phyloP scores from a whole-genome alignment of 2,888 invertebrate species.

The Mechanitis messenoides region DNA sequence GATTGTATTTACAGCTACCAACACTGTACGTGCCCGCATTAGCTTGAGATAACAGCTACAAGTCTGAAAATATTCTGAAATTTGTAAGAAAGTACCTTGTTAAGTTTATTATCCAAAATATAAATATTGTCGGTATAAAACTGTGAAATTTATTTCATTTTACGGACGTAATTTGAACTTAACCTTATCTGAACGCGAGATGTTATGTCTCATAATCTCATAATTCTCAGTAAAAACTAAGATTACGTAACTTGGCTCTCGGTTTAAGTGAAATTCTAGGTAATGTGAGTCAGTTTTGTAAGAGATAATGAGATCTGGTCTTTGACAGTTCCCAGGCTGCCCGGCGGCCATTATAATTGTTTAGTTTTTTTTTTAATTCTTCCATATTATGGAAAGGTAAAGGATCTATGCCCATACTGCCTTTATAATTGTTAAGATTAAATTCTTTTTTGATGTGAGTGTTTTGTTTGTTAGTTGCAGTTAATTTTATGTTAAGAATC shows the following conservation, averaged over 20 bases:
- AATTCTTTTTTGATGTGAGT: conserved; percentile 7
- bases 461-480: too few relatives aligned
- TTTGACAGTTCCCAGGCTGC: conserved; percentile 29
- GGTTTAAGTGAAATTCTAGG: neutral
- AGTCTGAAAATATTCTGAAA: too few relatives aligned
- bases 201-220: conserved; percentile 19
- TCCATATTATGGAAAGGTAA: too few relatives aligned
- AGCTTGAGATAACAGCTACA: too few relatives aligned
- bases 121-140: too few relatives aligned
- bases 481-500: too few relatives aligned
- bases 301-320: conserved; percentile 26
- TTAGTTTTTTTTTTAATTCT: neutral
- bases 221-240: conserved; percentile 17
- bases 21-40: neutral
- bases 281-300: conserved; percentile 22
- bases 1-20: conserved; percentile 4
- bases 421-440: conserved; percentile 14
- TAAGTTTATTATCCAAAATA: too few relatives aligned
- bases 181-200: conserved; percentile 16
- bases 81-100: too few relatives aligned
- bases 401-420: neutral
- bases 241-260: conserved; percentile 13
- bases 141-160: too few relatives aligned
- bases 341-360: conserved; percentile 11
- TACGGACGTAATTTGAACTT: conserved; percentile 11